These are phyloP conservation scores for Saccostrea echinata DNA, from an alignment of 1,140 invertebrate species.

Conservation along the genomic window DNA sequence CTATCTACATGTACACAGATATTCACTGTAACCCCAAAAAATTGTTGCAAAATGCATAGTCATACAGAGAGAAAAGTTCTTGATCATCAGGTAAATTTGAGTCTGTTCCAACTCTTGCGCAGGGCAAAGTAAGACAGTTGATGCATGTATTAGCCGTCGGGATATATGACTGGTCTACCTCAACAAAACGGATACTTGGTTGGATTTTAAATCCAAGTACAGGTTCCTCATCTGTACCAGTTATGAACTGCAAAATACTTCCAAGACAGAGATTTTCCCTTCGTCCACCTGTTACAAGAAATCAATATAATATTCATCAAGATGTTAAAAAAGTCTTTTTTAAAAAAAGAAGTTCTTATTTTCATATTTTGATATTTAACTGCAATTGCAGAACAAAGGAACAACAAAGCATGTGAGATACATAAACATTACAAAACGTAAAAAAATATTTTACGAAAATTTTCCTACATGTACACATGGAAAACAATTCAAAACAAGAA, in stretches of 20 bases:
- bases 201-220: slow-evolving; percentile 52
- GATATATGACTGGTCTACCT: slow-evolving; percentile 7
- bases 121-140: slow-evolving; percentile 35
- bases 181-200: slow-evolving; percentile 42
- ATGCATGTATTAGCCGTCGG: slow-evolving; percentile 57
- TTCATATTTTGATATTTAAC: no score
- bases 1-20: no score
- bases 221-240: slow-evolving; percentile 49
- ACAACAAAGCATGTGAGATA: neutral
- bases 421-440: neutral
- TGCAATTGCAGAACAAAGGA: neutral
- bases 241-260: slow-evolving; percentile 49
- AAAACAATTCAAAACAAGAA: no score
- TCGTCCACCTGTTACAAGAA: slow-evolving; percentile 44
- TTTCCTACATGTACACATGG: no score
- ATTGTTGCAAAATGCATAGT: slow-evolving; percentile 51
- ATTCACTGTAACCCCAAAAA: slow-evolving; percentile 45
- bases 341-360: neutral
- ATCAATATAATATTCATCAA: neutral
- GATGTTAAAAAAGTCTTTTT: neutral
- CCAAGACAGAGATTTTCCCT: slow-evolving; percentile 24
- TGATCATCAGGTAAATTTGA: slow-evolving; percentile 26
- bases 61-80: slow-evolving; percentile 43
- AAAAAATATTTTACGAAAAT: no score
- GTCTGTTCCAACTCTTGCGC: neutral